phyloP scores from a whole-genome alignment of 1,140 invertebrate species.

The Drosophila grimshawi region DNA sequence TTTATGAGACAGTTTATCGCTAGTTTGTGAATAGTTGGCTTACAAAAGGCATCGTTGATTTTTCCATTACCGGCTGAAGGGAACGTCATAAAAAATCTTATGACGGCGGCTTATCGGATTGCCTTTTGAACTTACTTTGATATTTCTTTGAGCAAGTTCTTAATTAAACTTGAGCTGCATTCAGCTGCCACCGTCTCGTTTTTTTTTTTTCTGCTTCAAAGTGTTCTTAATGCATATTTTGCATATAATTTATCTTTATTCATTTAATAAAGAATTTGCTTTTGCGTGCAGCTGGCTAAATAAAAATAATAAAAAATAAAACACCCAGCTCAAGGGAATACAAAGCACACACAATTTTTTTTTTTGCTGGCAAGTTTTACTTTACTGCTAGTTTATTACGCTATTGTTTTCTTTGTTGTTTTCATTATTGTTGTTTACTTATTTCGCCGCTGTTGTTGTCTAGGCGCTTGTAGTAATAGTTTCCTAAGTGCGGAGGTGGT shows the following conservation, averaged over 20 bases:
- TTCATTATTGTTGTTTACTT: constrained; percentile 69
- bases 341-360: constrained; percentile 55
- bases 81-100: constrained; percentile 21
- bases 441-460: constrained; percentile 60
- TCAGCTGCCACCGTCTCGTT: constrained; percentile 9
- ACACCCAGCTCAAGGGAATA: constrained; percentile 39
- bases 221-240: constrained; percentile 62
- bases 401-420: constrained; percentile 59
- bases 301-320: constrained; percentile 9
- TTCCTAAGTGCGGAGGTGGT: constrained; percentile 12
- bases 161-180: constrained; percentile 65
- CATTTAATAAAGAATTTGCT: constrained; percentile 42
- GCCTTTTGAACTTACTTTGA: constrained; percentile 50
- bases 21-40: constrained; percentile 1
- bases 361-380: constrained; percentile 46
- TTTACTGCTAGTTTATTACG: constrained; percentile 72
- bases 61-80: constrained; percentile 15
- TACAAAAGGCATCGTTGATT: background rate
- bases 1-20: constrained; percentile 3
- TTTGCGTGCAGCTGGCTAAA: constrained; percentile 23
- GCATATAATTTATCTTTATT: constrained; percentile 45
- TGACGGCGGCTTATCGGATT: constrained; percentile 36
- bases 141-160: constrained; percentile 57
- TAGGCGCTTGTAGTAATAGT: constrained; percentile 73
- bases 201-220: constrained; percentile 15